phyloP scores from a whole-genome alignment of 2,888 invertebrate species.

The Melanotus villosus region DNA sequence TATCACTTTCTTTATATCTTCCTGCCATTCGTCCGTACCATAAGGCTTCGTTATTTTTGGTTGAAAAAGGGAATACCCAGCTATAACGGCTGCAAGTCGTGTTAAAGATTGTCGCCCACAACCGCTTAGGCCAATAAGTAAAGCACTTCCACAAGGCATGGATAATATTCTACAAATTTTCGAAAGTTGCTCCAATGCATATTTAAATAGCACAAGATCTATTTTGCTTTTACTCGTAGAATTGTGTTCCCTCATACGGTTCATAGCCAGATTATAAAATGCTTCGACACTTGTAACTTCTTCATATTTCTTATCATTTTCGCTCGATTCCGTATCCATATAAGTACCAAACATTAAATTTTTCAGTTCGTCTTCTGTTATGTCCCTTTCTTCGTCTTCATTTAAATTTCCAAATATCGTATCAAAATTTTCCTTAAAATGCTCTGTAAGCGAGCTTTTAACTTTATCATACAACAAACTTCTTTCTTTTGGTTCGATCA shows the following conservation, averaged over 20 bases:
- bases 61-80: slow-evolving; percentile 74
- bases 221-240: slow-evolving; percentile 83
- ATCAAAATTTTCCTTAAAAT: slow-evolving; percentile 87
- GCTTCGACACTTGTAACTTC: slow-evolving; percentile 82
- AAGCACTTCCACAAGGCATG: slow-evolving; percentile 83
- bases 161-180: slow-evolving; percentile 84
- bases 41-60: slow-evolving; percentile 88
- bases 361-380: slow-evolving; percentile 76
- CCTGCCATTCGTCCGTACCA: slow-evolving; percentile 84
- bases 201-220: slow-evolving; percentile 88
- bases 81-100: slow-evolving; percentile 77
- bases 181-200: slow-evolving; percentile 87
- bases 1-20: slow-evolving; percentile 81
- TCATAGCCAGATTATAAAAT: slow-evolving; percentile 77
- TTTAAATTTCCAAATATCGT: slow-evolving; percentile 79
- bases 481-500: slow-evolving; percentile 67
- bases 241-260: slow-evolving; percentile 84
- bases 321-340: slow-evolving; percentile 83
- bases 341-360: slow-evolving; percentile 90
- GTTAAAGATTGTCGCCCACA: slow-evolving; percentile 90
- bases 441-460: slow-evolving; percentile 60
- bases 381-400: slow-evolving; percentile 70
- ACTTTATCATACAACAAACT: no score
- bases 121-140: slow-evolving; percentile 90
- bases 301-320: slow-evolving; percentile 88